Conservation (phyloP, 2,113 vertebrate species). For the Nannobrachium achirus region DNA sequence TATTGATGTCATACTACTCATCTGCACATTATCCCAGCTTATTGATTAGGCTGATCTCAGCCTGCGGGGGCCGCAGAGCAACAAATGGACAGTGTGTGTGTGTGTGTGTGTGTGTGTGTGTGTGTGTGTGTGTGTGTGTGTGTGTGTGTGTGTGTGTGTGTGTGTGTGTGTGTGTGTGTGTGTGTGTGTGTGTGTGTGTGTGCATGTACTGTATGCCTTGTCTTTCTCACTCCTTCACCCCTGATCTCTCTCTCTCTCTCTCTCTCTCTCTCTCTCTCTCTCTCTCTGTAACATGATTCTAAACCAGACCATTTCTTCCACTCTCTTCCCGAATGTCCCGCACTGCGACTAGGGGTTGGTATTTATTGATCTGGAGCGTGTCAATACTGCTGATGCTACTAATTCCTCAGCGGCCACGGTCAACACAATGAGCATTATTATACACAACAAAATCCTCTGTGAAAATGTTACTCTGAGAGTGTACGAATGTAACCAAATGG, state of each 20-base stretch:
- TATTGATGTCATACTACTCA: slow-evolving; percentile 70
- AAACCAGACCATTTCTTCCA: slow-evolving; percentile 3
- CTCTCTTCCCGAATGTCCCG: background rate
- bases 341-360: background rate
- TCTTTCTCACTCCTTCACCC: slow-evolving; percentile 2
- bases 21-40: slow-evolving; percentile 62
- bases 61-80: slow-evolving; percentile 54
- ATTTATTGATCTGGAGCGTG: slow-evolving; percentile 26
- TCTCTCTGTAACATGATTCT: background rate
- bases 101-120: too few species aligned
- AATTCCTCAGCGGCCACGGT: slow-evolving; percentile 17
- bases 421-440: slow-evolving; percentile 11
- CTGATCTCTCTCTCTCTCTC: slow-evolving; percentile 5
- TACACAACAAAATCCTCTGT: too few species aligned
- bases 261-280: slow-evolving; percentile 35
- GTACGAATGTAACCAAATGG: too few species aligned
- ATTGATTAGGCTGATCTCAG: slow-evolving; percentile 75
- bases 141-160: background rate
- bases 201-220: background rate
- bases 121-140: too few species aligned
- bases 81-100: slow-evolving; percentile 38
- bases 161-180: background rate
- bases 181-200: background rate
- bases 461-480: too few species aligned
- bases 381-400: slow-evolving; percentile 22